Conservation (phyloP, 2,113 vertebrate genomes). For the Amazona guildingii region DNA sequence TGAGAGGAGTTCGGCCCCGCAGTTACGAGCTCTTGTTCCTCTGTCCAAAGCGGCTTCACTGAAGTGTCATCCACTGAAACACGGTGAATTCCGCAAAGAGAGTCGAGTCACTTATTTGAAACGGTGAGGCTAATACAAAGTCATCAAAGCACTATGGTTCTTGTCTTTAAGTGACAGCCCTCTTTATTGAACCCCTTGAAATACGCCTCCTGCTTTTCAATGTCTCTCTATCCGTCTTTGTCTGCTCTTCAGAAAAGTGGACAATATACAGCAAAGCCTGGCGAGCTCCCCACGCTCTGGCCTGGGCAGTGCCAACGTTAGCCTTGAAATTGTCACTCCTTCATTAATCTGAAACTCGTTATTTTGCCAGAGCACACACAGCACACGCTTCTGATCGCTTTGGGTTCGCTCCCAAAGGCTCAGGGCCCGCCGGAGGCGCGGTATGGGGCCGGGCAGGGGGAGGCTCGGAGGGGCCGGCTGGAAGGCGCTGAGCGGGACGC, state of each 20-base stretch:
- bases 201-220: conserved; percentile 83
- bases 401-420: conserved; percentile 38
- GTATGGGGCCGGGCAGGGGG: conserved; percentile 4
- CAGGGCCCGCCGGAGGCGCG: background rate
- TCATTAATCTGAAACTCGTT: conserved; percentile 81
- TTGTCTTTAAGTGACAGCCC: conserved; percentile 84
- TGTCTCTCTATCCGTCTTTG: conserved; percentile 86
- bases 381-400: conserved; percentile 73
- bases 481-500: background rate
- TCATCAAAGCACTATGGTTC: conserved; percentile 84
- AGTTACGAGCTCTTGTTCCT: background rate
- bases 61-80: conserved; percentile 58
- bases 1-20: background rate
- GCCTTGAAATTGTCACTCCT: conserved; percentile 82
- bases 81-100: conserved; percentile 36
- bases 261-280: conserved; percentile 81
- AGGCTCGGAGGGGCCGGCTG: background rate
- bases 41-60: conserved; percentile 1
- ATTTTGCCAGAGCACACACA: conserved; percentile 69
- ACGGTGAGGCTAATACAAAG: conserved; percentile 79
- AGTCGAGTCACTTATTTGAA: conserved; percentile 74
- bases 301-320: conserved; percentile 81
- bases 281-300: conserved; percentile 80
- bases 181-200: conserved; percentile 79
- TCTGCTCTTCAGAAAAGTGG: conserved; percentile 80